These are phyloP conservation scores for Ifrita kowaldi DNA, from an alignment of 2,113 vertebrate species.

Conservation along the genomic window DNA sequence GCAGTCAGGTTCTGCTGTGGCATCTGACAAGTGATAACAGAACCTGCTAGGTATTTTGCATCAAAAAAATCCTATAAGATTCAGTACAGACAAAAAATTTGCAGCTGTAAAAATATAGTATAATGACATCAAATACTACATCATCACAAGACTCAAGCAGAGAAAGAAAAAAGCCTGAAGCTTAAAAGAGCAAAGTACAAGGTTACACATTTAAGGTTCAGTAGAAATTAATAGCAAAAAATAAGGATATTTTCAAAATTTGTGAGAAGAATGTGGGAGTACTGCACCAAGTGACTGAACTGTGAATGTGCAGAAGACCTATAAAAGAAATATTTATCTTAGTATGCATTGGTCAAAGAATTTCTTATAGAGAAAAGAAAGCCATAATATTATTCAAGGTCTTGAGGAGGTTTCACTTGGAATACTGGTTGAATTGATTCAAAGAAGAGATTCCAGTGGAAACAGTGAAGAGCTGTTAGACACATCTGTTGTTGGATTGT, in stretches of 20 bases:
- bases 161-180: neutral
- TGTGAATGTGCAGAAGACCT: neutral
- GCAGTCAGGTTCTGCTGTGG: neutral
- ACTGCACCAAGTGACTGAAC: neutral
- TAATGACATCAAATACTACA: neutral
- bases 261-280: neutral
- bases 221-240: neutral
- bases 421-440: neutral
- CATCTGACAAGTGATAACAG: neutral
- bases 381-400: neutral
- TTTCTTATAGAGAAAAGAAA: neutral
- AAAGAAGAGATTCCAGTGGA: neutral
- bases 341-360: neutral
- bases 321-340: neutral
- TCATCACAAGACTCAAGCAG: neutral
- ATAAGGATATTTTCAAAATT: neutral
- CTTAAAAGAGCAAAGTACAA: neutral
- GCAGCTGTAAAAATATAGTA: neutral
- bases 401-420: neutral
- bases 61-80: neutral
- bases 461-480: neutral
- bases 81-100: neutral
- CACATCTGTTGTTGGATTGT: neutral
- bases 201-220: neutral
- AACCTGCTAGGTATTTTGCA: neutral